Percentiles rank a stretch among this genome's conserved stretches.
Evolutionary conservation across 2,113 vertebrate genomes (phyloP).

Genomic region (Spermophilus dauricus): DNA sequence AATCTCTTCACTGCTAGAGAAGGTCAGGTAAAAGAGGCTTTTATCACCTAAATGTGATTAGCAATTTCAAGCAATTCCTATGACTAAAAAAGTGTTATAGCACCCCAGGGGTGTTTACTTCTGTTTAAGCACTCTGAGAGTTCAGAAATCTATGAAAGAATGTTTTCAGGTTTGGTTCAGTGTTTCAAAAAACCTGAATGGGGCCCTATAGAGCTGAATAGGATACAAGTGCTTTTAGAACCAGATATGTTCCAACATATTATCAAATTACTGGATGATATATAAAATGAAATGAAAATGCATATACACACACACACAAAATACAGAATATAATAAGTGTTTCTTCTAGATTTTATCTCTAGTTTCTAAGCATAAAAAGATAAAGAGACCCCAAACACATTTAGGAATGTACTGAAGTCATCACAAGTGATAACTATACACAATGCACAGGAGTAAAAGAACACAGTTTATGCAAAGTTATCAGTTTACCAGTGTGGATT

Average conservation of each 20-base stretch:
- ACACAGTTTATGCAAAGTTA: neutral
- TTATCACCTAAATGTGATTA: slow-evolving; percentile 45
- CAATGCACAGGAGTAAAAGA: neutral
- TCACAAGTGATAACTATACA: neutral
- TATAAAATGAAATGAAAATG: neutral
- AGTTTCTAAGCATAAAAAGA: slow-evolving; percentile 23
- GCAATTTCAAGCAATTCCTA: slow-evolving; percentile 53
- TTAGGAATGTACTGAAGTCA: slow-evolving; percentile 35
- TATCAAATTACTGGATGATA: neutral
- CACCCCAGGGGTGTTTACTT: slow-evolving; percentile 5
- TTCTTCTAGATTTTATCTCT: neutral
- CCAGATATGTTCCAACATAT: slow-evolving; percentile 4
- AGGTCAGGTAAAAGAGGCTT: neutral
- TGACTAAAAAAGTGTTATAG: neutral
- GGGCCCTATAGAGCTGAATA: neutral
- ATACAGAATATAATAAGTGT: neutral
- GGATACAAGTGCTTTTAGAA: slow-evolving; percentile 3
- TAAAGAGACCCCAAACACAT: neutral
- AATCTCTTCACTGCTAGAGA: neutral
- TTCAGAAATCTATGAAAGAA: neutral
- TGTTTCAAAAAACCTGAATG: slow-evolving; percentile 15
- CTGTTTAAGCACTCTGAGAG: neutral
- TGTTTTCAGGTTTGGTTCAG: slow-evolving; percentile 30
- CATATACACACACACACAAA: neutral
- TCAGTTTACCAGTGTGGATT: neutral